phyloP scores from a whole-genome alignment of 2,888 invertebrate genomes.

The Cheilosia vernalis region DNA sequence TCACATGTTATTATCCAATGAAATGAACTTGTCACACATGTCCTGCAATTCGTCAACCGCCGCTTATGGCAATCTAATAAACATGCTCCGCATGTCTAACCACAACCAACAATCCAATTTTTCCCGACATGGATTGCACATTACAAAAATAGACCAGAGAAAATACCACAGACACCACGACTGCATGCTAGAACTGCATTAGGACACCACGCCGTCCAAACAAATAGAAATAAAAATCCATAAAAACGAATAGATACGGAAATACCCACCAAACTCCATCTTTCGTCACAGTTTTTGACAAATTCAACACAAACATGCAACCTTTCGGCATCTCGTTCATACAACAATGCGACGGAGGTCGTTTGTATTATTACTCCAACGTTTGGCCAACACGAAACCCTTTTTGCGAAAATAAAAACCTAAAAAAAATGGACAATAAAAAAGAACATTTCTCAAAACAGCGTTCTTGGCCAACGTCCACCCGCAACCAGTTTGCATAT shows the following conservation, averaged over 20 bases:
- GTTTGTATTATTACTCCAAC: constrained; percentile 31
- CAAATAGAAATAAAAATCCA: constrained; percentile 11
- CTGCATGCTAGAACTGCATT: constrained; percentile 39
- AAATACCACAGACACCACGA: constrained; percentile 26
- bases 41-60: no score
- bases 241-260: constrained; percentile 13
- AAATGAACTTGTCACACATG: no score
- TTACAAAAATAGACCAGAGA: background rate
- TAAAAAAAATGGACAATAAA: constrained; percentile 2
- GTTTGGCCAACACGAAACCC: constrained; percentile 30
- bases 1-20: no score
- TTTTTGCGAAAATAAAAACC: background rate
- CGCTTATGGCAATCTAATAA: no score
- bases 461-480: constrained; percentile 32
- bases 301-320: constrained; percentile 60
- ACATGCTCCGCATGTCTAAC: no score
- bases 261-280: constrained; percentile 25
- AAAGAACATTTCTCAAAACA: constrained; percentile 41
- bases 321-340: constrained; percentile 41
- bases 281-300: constrained; percentile 39
- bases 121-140: constrained; percentile 1
- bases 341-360: constrained; percentile 1
- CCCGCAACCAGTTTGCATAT: constrained; percentile 61
- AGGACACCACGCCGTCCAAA: background rate
- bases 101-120: background rate